A percentile compares a stretch with the other conserved stretches of the same genome.
These are phyloP conservation scores for Sipha flava DNA, from an alignment of 1,140 invertebrate species.

Conservation along the genomic window DNA sequence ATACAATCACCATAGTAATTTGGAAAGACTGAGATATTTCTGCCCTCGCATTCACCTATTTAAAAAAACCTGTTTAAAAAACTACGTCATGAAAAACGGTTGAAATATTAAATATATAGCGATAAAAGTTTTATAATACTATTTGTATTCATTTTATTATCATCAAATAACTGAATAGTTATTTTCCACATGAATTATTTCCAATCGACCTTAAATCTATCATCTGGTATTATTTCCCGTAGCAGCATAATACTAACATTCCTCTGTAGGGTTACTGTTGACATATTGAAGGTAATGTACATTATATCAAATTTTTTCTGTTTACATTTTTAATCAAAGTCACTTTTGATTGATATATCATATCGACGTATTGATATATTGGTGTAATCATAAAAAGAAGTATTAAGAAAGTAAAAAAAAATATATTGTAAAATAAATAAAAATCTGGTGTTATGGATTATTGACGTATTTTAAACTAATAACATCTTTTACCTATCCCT, in stretches of 20 bases:
- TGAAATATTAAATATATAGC: too few relatives aligned
- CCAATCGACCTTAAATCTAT: neutral
- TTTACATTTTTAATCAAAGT: slow-evolving; percentile 12
- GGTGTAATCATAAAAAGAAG: neutral
- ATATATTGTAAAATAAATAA: neutral
- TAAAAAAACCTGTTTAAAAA: too few relatives aligned
- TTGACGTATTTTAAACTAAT: neutral
- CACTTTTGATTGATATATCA: slow-evolving; percentile 1
- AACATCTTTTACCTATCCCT: neutral
- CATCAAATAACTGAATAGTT: too few relatives aligned
- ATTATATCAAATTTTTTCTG: neutral
- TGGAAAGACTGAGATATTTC: too few relatives aligned
- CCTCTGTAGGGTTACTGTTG: neutral
- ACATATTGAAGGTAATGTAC: neutral
- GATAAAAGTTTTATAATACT: too few relatives aligned
- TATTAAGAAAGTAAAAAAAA: neutral
- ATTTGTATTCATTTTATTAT: too few relatives aligned
- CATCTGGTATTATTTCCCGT: neutral
- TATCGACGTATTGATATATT: neutral
- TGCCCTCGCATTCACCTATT: too few relatives aligned
- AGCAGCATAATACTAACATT: neutral
- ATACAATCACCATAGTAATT: too few relatives aligned
- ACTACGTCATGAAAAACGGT: too few relatives aligned
- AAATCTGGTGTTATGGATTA: neutral
- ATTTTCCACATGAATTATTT: neutral